Evolutionary conservation across 2,888 invertebrate genomes (phyloP).

Genomic region (Lutraria lutraria): DNA sequence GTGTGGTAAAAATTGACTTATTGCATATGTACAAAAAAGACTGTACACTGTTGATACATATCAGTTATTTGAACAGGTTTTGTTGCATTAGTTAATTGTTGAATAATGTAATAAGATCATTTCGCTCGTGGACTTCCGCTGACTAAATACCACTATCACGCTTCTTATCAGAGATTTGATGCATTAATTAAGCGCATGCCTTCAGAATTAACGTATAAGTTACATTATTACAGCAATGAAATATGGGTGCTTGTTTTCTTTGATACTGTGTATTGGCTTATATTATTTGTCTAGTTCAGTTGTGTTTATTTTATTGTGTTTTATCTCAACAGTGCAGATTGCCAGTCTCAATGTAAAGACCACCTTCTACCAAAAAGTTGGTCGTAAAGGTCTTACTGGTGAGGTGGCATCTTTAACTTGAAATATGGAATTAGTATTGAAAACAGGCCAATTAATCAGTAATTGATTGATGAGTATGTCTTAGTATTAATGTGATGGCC

Average conservation of each 20-base stretch:
- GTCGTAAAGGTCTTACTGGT: too few species aligned
- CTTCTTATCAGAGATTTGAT: constrained; percentile 1
- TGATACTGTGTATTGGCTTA: too few species aligned
- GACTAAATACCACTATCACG: background rate
- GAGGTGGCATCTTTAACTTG: too few species aligned
- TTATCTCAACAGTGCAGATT: too few species aligned
- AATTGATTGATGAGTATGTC: too few species aligned
- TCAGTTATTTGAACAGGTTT: background rate
- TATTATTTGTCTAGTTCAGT: background rate
- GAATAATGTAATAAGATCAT: background rate
- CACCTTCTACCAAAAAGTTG: too few species aligned
- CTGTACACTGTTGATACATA: background rate
- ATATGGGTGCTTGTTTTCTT: background rate
- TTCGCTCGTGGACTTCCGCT: background rate
- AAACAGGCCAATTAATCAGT: too few species aligned
- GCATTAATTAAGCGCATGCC: background rate
- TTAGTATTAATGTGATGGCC: too few species aligned
- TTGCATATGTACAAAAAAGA: too few species aligned
- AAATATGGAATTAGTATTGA: too few species aligned
- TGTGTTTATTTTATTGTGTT: background rate
- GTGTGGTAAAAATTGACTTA: too few species aligned
- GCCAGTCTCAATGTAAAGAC: too few species aligned
- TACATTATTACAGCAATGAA: background rate
- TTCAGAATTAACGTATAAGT: background rate
- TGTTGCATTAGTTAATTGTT: background rate